Conservation (phyloP, 2,888 invertebrate species). For the Patella ulyssiponensis region DNA sequence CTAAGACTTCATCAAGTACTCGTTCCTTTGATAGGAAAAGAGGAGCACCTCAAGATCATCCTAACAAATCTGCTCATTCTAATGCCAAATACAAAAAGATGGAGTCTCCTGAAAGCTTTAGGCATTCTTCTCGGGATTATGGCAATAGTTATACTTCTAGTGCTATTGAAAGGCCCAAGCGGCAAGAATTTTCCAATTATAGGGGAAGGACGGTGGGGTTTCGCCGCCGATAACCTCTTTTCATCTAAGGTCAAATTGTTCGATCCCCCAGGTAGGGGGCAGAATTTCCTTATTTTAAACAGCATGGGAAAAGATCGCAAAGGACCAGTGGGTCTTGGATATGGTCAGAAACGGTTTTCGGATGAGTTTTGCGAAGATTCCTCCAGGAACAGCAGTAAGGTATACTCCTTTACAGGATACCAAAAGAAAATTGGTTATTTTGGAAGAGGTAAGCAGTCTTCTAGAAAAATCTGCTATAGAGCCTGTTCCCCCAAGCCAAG, state of each 20-base stretch:
- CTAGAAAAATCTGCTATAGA: constrained; percentile 14
- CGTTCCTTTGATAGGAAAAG: too few species aligned
- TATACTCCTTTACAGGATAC: constrained; percentile 9
- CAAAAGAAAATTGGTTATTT: not conserved
- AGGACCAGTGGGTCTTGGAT: constrained; percentile 20
- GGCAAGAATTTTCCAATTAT: not conserved
- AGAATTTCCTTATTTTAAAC: constrained; percentile 9
- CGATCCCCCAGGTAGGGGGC: constrained; percentile 18
- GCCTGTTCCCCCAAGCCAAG: not conserved
- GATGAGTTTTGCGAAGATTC: constrained; percentile 10
- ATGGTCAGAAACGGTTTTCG: constrained; percentile 16
- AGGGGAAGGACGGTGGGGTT: constrained; percentile 4
- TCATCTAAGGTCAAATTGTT: not conserved
- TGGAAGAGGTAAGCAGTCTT: constrained; percentile 17
- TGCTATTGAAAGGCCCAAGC: not conserved
- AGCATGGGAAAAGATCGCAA: constrained; percentile 19
- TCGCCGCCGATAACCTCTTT: not conserved
- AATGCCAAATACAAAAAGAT: too few species aligned
- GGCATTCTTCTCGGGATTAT: not conserved
- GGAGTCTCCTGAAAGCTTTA: not conserved
- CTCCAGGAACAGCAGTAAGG: constrained; percentile 1
- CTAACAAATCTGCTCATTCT: too few species aligned
- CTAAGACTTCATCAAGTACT: too few species aligned
- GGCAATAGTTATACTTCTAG: not conserved
- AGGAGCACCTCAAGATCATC: too few species aligned